These are phyloP conservation scores for Hyphantria cunea DNA, from an alignment of 1,140 invertebrate genomes.

Conservation along the genomic window DNA sequence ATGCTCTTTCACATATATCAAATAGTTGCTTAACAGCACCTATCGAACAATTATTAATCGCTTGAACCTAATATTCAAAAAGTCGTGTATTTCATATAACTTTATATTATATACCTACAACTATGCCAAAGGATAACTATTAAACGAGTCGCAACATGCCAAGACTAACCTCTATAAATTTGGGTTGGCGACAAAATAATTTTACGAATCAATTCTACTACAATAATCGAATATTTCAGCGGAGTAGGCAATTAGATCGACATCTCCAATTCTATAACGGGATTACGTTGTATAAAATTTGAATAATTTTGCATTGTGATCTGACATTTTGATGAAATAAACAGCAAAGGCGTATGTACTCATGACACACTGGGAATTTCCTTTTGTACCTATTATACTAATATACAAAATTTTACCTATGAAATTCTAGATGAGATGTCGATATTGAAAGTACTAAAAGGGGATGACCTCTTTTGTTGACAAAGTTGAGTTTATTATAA, in stretches of 20 bases:
- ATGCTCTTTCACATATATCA: no score
- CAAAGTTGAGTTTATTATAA: no score
- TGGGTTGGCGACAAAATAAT: constrained; percentile 23
- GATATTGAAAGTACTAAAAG: no score
- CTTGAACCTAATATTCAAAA: no score
- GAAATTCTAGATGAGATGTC: no score
- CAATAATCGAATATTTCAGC: constrained; percentile 38
- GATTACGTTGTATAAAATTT: constrained; percentile 46
- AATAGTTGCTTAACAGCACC: no score
- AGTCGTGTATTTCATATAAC: no score
- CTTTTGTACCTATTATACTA: constrained; percentile 13
- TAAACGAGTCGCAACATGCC: constrained; percentile 18
- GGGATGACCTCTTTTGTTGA: no score
- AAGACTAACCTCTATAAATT: constrained; percentile 23
- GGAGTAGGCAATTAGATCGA: constrained; percentile 47
- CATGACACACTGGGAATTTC: constrained; percentile 1
- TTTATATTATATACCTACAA: constrained; percentile 2
- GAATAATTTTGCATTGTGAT: constrained; percentile 48
- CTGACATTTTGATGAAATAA: constrained; percentile 25
- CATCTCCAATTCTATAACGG: constrained; percentile 36
- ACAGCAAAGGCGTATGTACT: background rate
- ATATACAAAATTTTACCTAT: background rate
- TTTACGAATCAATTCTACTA: constrained; percentile 20
- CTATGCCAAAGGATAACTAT: constrained; percentile 4
- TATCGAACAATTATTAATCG: no score